A percentile compares a stretch with the other conserved stretches of the same genome.
Conservation (phyloP, 1,140 invertebrate genomes). For the Trachelipus rathkii region DNA sequence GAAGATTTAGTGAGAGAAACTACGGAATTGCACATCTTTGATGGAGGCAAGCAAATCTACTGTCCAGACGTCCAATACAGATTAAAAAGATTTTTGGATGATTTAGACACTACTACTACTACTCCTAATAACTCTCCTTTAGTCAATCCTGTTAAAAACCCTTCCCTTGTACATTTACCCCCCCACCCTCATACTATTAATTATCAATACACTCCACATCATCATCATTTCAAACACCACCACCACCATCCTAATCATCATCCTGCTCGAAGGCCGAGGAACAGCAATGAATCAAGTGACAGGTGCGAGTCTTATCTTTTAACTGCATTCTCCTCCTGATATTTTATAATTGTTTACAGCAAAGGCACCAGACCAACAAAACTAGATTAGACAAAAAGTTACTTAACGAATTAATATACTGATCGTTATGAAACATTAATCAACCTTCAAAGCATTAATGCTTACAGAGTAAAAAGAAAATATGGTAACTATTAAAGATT, state of each 20-base stretch:
- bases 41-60: no score
- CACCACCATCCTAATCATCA: conserved; percentile 39
- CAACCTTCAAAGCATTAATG: no score
- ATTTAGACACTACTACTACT: conserved; percentile 46
- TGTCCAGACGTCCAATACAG: no score
- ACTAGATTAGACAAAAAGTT: no score
- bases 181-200: conserved; percentile 16
- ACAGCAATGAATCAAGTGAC: conserved; percentile 34
- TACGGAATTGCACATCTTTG: no score
- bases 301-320: conserved; percentile 36
- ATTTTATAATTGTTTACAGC: conserved; percentile 22
- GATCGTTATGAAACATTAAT: no score
- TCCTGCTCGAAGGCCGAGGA: conserved; percentile 38
- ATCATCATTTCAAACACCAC: conserved; percentile 26
- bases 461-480: no score
- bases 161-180: conserved; percentile 16
- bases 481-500: no score
- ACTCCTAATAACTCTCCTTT: conserved; percentile 18
- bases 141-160: neutral
- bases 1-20: no score
- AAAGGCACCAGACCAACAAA: no score
- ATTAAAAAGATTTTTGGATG: no score
- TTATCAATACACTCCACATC: conserved; percentile 24
- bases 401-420: no score
- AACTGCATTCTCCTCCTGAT: conserved; percentile 24